Conservation (phyloP, 2,797 vertebrate genomes). For the Hippopotamyrus pictus region DNA sequence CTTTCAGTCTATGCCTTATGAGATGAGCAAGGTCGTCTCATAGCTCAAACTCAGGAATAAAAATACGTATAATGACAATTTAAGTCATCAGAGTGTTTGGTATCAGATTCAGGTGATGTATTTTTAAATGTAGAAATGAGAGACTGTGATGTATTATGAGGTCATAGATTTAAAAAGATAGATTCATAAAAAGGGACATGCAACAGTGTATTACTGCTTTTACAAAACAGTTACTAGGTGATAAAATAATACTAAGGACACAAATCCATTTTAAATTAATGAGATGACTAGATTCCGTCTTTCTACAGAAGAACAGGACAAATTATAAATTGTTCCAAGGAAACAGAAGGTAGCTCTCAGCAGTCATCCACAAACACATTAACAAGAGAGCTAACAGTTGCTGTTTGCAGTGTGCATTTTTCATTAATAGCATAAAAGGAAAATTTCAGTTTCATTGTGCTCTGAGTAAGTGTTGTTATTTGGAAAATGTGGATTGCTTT, state of each 20-base stretch:
- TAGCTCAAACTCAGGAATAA: not conserved
- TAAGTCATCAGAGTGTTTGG: not conserved
- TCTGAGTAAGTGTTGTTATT: not conserved
- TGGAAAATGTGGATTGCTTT: not conserved
- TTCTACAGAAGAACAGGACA: not conserved
- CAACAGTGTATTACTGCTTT: not conserved
- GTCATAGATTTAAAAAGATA: not conserved
- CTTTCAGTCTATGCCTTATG: not conserved
- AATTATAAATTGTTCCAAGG: not conserved
- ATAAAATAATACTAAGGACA: not conserved
- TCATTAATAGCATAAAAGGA: not conserved
- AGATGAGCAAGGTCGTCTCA: constrained; percentile 1
- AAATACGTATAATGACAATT: not conserved
- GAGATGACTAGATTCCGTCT: not conserved
- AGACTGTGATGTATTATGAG: not conserved
- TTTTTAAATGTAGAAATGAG: not conserved
- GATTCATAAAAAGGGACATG: not conserved
- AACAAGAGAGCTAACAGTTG: not conserved
- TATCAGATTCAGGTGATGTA: not conserved
- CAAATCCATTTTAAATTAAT: not conserved
- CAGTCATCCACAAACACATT: not conserved
- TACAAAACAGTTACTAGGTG: not conserved
- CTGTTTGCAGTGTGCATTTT: not conserved
- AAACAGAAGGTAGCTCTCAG: not conserved
- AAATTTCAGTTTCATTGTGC: not conserved